Base-by-base conservation (phyloP, 2,888 invertebrate species). In the Phaonia tiefii region DNA sequence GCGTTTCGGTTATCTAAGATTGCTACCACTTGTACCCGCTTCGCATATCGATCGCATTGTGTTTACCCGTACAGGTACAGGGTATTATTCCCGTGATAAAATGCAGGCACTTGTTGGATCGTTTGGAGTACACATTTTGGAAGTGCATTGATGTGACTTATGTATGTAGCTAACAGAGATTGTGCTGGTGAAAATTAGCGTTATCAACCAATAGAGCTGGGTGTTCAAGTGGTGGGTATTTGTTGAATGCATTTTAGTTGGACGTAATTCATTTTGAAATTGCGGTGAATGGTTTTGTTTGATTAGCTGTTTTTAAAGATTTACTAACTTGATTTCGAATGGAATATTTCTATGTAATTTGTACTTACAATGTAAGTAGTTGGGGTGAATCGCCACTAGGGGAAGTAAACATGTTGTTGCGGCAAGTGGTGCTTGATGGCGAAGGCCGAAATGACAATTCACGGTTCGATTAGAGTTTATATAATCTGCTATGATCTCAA, bases 1-100 rank as follows among this genome's bases (percentile, higher is more conserved):
- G 75, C 66, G 71, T 74, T 75, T 69, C 49, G 42, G 66, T 81
- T 81, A 81, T 81, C 80, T 81, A 54, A 77, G 80, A 77, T 81
- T 81, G 80, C 77, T 78, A 77, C 77, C 71, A 75, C 77, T 81
- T 81, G 71, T 31, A 31, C 31, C 13, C 13, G 13, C 44, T 15
- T 31, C 69, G 44, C 74, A 49, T 1, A 56, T 37, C 54, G 22
- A 13, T 37, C 44, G 25, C 13, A 75, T 58, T 67, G 10, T 80
- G 44, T 70, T 75, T n/a, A n/a, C n/a, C n/a, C n/a, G n/a, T n/a
- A n/a, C n/a, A 31, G 44, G 44, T 70, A 7, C 42, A 8, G 17
- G 39, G 46, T 44, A 77, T 77, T 67, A 80, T 75, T 77, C 71
- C 60, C 70, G 26, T 4, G 74, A 74, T 77, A 80, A 80, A 77